Base-by-base conservation (phyloP, 2,113 vertebrate species). In the Catharus bicknelli region DNA sequence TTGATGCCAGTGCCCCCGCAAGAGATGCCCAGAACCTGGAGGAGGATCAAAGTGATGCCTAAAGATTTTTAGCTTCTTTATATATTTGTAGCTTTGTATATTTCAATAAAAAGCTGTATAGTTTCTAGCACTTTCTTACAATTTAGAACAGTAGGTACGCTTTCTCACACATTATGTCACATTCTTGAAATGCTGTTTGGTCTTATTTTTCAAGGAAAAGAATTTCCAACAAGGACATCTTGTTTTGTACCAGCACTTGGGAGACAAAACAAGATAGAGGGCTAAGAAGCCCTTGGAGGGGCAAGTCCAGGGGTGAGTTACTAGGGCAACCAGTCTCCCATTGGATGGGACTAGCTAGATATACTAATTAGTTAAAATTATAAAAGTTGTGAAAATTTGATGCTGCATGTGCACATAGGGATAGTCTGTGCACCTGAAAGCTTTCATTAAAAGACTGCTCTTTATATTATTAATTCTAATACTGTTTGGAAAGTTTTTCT, bases 331-430 rank as follows among this genome's bases (percentile, higher is more conserved):
- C 23, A 10, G 23, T 48, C 15, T 55, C 34, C 42, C 30, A n/a
- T 16, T 74, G 69, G 81, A 55, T 48, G 15, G 26, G 7, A 64
- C 38, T 38, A 32, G 38, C 32, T 45, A 32, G 26, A 62, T 53
- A 26, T 9, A 62, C 29, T 16, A 29, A 34, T 64, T 47, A 54
- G 7, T 38, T n/a, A 55, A 64, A 74, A 15, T 19, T 40, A 10
- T 3, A 64, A 64, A 48, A 64, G 40, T 3, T 16, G 19, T 34
- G 29, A 29, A 64, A 48, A 48, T 64, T 57, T 64, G 34, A 64
- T 74, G 18, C 13, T 84, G 11, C 0, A 0, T 40, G 34, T 57
- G 51, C 10, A n/a, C 8, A 23, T n/a, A 55, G 22, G 18, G 48
- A 63, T 38, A 73, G 30, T 45, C 26, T 55, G 32, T 66, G 77